These are phyloP conservation scores for Proterorhinus semilunaris DNA, from an alignment of 2,113 vertebrate species.

Conservation along the genomic window DNA sequence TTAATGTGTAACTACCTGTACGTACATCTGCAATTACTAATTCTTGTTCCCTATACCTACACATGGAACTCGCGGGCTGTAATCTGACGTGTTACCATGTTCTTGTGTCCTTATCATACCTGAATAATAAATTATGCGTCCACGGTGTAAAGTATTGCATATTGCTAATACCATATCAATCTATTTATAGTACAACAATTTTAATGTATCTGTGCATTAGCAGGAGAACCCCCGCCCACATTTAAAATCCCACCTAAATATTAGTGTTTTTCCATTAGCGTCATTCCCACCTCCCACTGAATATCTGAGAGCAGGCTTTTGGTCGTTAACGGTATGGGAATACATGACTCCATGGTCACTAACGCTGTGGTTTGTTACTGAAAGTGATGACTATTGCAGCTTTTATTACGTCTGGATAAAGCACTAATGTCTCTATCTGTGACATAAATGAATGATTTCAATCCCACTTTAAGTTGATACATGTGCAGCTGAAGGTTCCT, in stretches of 20 bases:
- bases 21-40: no score
- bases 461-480: not conserved
- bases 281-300: slow-evolving; percentile 16
- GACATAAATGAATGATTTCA: not conserved
- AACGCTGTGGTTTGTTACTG: not conserved
- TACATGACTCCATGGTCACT: slow-evolving; percentile 8
- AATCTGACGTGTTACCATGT: no score
- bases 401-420: not conserved
- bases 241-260: not conserved
- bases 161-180: not conserved
- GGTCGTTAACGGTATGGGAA: slow-evolving; percentile 8
- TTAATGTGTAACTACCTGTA: no score
- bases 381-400: slow-evolving; percentile 1
- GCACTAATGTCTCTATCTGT: not conserved
- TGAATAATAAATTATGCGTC: no score
- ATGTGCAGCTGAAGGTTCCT: not conserved
- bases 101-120: no score
- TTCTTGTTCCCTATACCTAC: no score
- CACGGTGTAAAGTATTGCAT: not conserved
- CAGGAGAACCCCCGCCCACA: not conserved
- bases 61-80: no score
- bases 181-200: not conserved
- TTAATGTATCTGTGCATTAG: slow-evolving; percentile 7
- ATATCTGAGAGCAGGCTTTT: slow-evolving; percentile 12
- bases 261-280: slow-evolving; percentile 3